These are phyloP conservation scores for Galleria mellonella DNA, from an alignment of 1,140 invertebrate species.

Conservation along the genomic window DNA sequence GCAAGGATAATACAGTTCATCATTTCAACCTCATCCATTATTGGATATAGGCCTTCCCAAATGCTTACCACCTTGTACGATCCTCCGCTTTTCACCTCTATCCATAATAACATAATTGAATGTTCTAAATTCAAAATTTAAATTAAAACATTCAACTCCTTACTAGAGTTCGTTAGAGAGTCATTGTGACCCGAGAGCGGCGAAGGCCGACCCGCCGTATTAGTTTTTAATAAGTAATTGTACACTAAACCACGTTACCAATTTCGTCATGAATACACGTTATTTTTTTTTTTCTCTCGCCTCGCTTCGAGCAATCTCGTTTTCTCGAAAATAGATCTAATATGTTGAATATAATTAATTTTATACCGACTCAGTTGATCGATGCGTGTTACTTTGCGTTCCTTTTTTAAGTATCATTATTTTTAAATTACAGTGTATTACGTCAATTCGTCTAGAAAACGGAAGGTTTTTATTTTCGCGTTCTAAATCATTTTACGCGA, in stretches of 20 bases:
- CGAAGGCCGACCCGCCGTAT: slow-evolving; percentile 45
- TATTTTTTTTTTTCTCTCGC: slow-evolving; percentile 41
- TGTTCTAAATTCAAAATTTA: slow-evolving; percentile 17
- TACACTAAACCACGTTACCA: slow-evolving; percentile 49
- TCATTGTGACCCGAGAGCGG: slow-evolving; percentile 17
- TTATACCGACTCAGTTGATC: slow-evolving; percentile 52
- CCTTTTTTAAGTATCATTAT: slow-evolving; percentile 51
- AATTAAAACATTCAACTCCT: slow-evolving; percentile 15
- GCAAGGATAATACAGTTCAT: too few species aligned
- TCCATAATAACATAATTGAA: too few species aligned
- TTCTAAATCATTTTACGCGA: slow-evolving; percentile 44
- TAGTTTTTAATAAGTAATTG: slow-evolving; percentile 66
- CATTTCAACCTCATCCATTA: too few species aligned
- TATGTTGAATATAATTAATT: slow-evolving; percentile 69
- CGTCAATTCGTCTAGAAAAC: slow-evolving; percentile 56
- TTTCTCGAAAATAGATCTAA: slow-evolving; percentile 69
- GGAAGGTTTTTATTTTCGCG: slow-evolving; percentile 30
- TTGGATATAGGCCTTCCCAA: too few species aligned
- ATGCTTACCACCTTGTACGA: too few species aligned
- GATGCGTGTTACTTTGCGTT: slow-evolving; percentile 49
- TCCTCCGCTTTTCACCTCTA: too few species aligned
- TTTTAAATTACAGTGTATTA: slow-evolving; percentile 63
- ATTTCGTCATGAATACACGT: slow-evolving; percentile 60
- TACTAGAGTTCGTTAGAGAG: slow-evolving; percentile 29
- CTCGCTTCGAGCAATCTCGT: slow-evolving; percentile 54